Evolutionary conservation across 2,797 vertebrate species (phyloP), one percentile per base, ranked within the genome.

Genomic region (Rhinophrynus dorsalis): DNA sequence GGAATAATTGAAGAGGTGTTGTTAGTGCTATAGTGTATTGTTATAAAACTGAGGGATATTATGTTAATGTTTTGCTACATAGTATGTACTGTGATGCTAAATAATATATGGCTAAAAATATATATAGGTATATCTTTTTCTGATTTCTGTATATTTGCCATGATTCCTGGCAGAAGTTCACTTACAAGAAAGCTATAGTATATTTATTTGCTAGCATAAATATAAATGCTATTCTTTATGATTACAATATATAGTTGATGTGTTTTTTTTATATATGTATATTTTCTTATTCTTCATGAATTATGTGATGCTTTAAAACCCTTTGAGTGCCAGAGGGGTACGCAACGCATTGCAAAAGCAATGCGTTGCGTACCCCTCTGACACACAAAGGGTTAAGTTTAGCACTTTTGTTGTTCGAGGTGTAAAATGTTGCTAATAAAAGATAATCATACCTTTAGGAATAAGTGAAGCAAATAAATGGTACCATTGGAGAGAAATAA

Each of bases 131-230:
- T 32, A 30, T 29, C 17, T 35, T 51, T 59, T 56, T 33, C 51
- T 27, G 38, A 32, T 24, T 33, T n/a, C n/a, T n/a, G n/a, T 61
- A 47, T 44, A 18, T 73, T 69, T 67, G 38, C 76, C 80, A 78
- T 79, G 63, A 11, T 33, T 54, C 18, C 17, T 78, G 84, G 81
- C 79, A 81, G 68, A 52, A 47, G 75, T 68, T 69, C 72, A 67
- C 52, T 83, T 80, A 79, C 61, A 75, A 86, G 83, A 86, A 85
- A 79, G 80, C 79, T 82, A 71, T 21, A 37, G 84, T 90, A 89
- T 80, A 88, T 89, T 88, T 62, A 69, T 61, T 60, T 48, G 17
- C 13, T 68, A 59, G 45, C 29, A 24, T 59, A 42, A 20, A 20
- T 57, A 42, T 67, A 69, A 30, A 78, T 76, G 75, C 90, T 87